Conservation (phyloP, 92 coral and sea anemone genomes). For the Nematostella vectensis region DNA sequence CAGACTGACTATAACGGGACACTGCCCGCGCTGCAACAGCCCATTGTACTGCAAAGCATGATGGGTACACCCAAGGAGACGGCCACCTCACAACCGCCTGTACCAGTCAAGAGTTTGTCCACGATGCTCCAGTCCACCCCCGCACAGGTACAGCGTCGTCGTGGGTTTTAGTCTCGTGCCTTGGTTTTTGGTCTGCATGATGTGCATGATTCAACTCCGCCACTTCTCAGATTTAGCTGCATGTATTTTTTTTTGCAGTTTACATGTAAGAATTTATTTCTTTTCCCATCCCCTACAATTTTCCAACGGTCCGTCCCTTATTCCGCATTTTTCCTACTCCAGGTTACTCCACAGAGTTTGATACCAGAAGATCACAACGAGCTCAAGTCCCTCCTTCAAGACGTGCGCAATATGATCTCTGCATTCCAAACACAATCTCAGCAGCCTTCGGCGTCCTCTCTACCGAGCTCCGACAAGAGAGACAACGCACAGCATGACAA, state of each 20-base stretch:
- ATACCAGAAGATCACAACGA: constrained; percentile 57
- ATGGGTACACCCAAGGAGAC: background rate
- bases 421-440: constrained; percentile 60
- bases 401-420: constrained; percentile 58
- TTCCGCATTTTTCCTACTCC: too few species aligned
- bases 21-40: constrained; percentile 15
- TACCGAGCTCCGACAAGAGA: constrained; percentile 32
- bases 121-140: too few species aligned
- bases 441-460: constrained; percentile 17
- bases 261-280: too few species aligned
- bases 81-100: constrained; percentile 11
- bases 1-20: constrained; percentile 16
- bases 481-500: constrained; percentile 1
- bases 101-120: too few species aligned
- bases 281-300: too few species aligned
- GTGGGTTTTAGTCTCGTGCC: background rate
- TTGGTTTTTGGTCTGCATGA: constrained; percentile 1
- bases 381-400: constrained; percentile 50
- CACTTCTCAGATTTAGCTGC: too few species aligned
- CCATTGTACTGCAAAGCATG: constrained; percentile 25
- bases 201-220: constrained; percentile 2
- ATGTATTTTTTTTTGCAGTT: too few species aligned
- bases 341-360: too few species aligned
- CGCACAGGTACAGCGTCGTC: too few species aligned
- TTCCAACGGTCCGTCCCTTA: too few species aligned